Evolutionary conservation across 2,888 invertebrate genomes (phyloP).

Genomic region (Chrysomela aeneicollis): DNA sequence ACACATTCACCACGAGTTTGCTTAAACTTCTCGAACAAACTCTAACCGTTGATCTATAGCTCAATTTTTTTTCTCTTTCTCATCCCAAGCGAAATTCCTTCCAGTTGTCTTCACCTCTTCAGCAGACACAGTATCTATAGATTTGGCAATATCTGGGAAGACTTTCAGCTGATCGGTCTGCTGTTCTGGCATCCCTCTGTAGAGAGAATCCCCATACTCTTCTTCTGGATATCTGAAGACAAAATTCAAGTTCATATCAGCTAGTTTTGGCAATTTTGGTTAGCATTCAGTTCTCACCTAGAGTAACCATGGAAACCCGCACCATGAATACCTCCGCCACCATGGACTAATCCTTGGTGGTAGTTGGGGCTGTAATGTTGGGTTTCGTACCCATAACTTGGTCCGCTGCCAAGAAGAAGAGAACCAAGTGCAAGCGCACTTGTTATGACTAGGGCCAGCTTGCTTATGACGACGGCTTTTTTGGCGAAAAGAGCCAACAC

Average conservation of each 20-base stretch:
- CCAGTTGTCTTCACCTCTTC: conserved; percentile 43
- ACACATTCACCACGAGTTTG: too few relatives aligned
- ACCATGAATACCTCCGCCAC: conserved; percentile 10
- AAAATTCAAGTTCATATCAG: too few relatives aligned
- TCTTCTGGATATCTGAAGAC: conserved; percentile 37
- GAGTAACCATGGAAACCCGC: conserved; percentile 19
- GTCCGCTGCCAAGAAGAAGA: conserved; percentile 50
- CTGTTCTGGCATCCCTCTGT: conserved; percentile 48
- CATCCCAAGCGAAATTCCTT: conserved; percentile 60
- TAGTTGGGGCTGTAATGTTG: conserved; percentile 27
- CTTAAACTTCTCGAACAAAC: too few relatives aligned
- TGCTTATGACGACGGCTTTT: conserved; percentile 79
- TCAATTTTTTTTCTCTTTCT: conserved; percentile 46
- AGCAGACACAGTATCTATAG: conserved; percentile 50
- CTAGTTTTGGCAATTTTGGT: too few relatives aligned
- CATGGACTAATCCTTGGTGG: conserved; percentile 27
- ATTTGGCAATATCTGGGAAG: conserved; percentile 40
- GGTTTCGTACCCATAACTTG: background rate
- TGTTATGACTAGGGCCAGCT: conserved; percentile 75
- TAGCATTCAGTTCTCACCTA: conserved; percentile 20
- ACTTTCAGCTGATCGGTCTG: conserved; percentile 31
- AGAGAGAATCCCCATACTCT: conserved; percentile 55
- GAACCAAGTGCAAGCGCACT: conserved; percentile 71
- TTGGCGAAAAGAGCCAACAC: conserved; percentile 75
- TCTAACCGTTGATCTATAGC: too few relatives aligned